Percentiles rank a stretch among this genome's conserved stretches.
Evolutionary conservation across 2,888 invertebrate genomes (phyloP).

Genomic region (Acrobasis repandana): DNA sequence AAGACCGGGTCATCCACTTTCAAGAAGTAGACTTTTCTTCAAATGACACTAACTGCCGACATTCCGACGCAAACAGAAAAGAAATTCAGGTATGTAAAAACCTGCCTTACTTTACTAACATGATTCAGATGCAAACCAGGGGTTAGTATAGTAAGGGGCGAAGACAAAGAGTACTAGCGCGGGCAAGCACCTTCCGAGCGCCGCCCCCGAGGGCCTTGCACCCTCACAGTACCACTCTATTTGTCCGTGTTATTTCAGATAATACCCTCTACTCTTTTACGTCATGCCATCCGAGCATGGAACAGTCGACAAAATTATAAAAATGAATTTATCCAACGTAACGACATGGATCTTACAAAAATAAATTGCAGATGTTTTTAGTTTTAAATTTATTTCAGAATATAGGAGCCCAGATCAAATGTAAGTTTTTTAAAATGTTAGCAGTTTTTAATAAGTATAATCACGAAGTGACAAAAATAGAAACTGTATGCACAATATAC

Average conservation of each 20-base stretch:
- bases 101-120: slow-evolving; percentile 58
- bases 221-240: slow-evolving; percentile 48
- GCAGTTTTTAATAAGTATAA: no score
- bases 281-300: slow-evolving; percentile 59
- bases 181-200: slow-evolving; percentile 62
- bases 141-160: slow-evolving; percentile 32
- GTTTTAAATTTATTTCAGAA: slow-evolving; percentile 1
- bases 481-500: no score
- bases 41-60: neutral
- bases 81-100: slow-evolving; percentile 4
- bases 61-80: neutral
- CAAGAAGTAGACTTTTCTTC: neutral
- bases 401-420: neutral
- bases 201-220: slow-evolving; percentile 65
- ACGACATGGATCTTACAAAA: slow-evolving; percentile 23
- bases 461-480: no score
- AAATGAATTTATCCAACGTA: slow-evolving; percentile 37
- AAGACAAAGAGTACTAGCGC: slow-evolving; percentile 65
- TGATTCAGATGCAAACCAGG: slow-evolving; percentile 45
- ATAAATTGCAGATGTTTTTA: slow-evolving; percentile 11
- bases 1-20: neutral
- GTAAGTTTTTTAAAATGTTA: no score
- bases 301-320: slow-evolving; percentile 50
- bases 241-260: slow-evolving; percentile 53
- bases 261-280: slow-evolving; percentile 63